phyloP scores from a whole-genome alignment of 2,888 invertebrate species.

The Pseudeuparius sepicola region DNA sequence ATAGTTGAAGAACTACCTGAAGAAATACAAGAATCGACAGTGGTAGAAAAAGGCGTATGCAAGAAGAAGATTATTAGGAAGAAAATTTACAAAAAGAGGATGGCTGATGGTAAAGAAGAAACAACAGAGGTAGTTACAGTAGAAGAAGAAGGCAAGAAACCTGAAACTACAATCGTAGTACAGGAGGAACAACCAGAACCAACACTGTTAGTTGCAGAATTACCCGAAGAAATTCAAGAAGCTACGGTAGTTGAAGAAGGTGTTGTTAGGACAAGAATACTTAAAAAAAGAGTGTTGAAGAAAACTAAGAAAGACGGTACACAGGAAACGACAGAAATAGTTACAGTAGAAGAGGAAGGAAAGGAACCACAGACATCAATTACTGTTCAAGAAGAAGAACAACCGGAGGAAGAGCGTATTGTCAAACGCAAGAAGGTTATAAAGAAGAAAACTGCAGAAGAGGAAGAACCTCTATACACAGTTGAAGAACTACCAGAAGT shows the following conservation, averaged over 20 bases:
- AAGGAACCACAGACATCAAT: constrained; percentile 34
- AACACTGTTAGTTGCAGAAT: constrained; percentile 32
- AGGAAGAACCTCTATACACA: constrained; percentile 19
- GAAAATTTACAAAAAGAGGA: constrained; percentile 32
- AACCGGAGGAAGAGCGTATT: too few relatives aligned
- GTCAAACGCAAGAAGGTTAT: too few relatives aligned
- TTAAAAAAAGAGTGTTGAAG: constrained; percentile 27
- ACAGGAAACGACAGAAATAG: constrained; percentile 31
- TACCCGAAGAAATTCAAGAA: constrained; percentile 33
- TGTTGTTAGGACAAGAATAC: constrained; percentile 22
- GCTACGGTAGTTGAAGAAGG: constrained; percentile 29
- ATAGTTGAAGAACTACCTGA: constrained; percentile 24
- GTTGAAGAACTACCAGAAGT: constrained; percentile 29
- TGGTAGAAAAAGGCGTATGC: constrained; percentile 32
- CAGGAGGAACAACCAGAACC: constrained; percentile 39
- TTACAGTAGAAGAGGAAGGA: constrained; percentile 31
- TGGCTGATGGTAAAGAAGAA: too few relatives aligned
- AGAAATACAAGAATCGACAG: constrained; percentile 18
- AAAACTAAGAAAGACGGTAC: constrained; percentile 29
- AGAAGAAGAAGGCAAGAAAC: constrained; percentile 38
- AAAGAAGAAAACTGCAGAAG: too few relatives aligned
- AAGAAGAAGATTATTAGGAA: constrained; percentile 29
- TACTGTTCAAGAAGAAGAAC: constrained; percentile 25
- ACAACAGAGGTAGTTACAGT: constrained; percentile 29
- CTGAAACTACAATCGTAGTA: constrained; percentile 36